Evolutionary conservation across 2,797 vertebrate genomes (phyloP).

Genomic region (Sitta carolinensis): DNA sequence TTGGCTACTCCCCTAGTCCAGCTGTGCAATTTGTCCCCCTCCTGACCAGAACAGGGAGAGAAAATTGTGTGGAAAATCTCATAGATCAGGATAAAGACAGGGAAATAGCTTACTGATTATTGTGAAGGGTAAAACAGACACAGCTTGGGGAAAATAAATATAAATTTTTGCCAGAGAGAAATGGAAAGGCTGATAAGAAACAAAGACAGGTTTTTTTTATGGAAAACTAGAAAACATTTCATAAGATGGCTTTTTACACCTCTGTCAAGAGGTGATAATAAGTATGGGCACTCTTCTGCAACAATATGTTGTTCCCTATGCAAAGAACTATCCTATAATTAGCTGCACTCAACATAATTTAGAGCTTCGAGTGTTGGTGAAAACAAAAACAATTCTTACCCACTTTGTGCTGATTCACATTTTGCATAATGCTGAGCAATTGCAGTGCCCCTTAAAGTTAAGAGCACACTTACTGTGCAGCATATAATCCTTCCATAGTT

Average conservation of each 20-base stretch:
- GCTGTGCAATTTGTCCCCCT: background rate
- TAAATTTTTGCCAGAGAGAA: background rate
- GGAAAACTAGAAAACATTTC: background rate
- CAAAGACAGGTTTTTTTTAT: background rate
- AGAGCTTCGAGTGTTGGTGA: constrained; percentile 16
- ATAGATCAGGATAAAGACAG: background rate
- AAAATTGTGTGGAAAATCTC: background rate
- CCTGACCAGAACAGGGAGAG: background rate
- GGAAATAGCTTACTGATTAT: background rate
- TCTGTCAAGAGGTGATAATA: background rate
- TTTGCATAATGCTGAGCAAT: background rate
- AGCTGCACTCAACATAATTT: background rate
- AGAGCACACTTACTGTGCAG: background rate
- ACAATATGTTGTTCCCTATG: background rate
- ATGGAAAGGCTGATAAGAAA: background rate
- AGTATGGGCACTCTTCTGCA: background rate
- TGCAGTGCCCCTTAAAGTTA: background rate
- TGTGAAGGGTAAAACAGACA: background rate
- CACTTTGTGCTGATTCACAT: background rate
- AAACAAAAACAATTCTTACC: constrained; percentile 41
- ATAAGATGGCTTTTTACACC: background rate
- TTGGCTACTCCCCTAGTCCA: background rate
- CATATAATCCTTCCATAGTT: background rate
- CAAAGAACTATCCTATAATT: constrained; percentile 1
- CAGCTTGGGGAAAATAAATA: background rate